A percentile compares a stretch with the other conserved stretches of the same genome.
Evolutionary conservation across 2,113 vertebrate genomes (phyloP).

Genomic region (Scolopax mira): DNA sequence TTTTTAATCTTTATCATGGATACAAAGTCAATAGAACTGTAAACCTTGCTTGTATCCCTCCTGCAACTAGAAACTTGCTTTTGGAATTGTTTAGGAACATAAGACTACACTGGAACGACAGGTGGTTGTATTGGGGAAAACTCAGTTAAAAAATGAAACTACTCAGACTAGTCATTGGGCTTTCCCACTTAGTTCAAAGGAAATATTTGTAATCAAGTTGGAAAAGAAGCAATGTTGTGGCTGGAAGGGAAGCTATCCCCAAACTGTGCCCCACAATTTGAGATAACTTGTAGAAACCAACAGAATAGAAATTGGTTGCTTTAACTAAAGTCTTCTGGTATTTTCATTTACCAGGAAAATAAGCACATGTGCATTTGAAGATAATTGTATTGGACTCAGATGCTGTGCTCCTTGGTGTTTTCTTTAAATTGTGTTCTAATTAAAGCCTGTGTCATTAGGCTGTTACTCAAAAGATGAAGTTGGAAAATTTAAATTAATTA

Average conservation of each 20-base stretch:
- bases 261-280: not conserved
- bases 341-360: not conserved
- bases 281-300: not conserved
- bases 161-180: not conserved
- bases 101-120: not conserved
- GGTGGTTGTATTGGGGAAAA: not conserved
- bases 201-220: not conserved
- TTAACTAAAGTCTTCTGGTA: not conserved
- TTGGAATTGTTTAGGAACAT: not conserved
- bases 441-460: not conserved
- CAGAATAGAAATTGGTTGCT: not conserved
- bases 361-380: not conserved
- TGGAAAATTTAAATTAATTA: not conserved
- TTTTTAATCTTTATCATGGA: not conserved
- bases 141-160: not conserved
- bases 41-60: not conserved
- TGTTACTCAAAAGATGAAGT: not conserved
- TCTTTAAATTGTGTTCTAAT: not conserved
- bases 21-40: not conserved
- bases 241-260: not conserved
- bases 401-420: not conserved
- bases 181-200: not conserved
- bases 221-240: not conserved
- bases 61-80: not conserved
- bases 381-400: not conserved